A percentile compares a stretch with the other conserved stretches of the same genome.
phyloP scores from a whole-genome alignment of 2,797 vertebrate species.

The Alfaro cultratus region DNA sequence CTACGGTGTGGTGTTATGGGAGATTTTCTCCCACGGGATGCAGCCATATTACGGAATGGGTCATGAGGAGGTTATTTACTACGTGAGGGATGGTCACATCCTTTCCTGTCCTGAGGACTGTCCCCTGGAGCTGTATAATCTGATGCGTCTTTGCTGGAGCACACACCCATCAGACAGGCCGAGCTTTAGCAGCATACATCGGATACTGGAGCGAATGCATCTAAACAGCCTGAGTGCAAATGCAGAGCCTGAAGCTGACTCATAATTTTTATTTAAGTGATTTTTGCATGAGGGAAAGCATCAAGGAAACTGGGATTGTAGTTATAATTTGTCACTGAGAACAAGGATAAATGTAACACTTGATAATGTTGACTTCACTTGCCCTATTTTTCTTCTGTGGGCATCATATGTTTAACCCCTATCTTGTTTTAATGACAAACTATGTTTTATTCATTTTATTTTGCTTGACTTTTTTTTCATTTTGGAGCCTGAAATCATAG shows the following conservation, averaged over 20 bases:
- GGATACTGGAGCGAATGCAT: slow-evolving; percentile 94
- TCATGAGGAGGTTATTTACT: slow-evolving; percentile 98
- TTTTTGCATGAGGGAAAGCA: not conserved
- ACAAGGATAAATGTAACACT: not conserved
- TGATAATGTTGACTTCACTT: not conserved
- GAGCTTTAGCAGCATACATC: slow-evolving; percentile 91
- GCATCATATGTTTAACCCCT: not conserved
- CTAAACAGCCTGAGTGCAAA: slow-evolving; percentile 61
- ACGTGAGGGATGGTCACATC: slow-evolving; percentile 93
- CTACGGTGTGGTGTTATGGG: slow-evolving; percentile 96
- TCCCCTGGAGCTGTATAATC: slow-evolving; percentile 92
- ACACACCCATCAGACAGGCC: slow-evolving; percentile 89
- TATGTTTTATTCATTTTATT: not conserved
- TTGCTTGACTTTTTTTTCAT: not conserved
- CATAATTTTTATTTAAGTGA: slow-evolving; percentile 29
- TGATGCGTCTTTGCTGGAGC: slow-evolving; percentile 99
- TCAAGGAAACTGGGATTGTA: not conserved
- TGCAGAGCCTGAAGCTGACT: slow-evolving; percentile 63
- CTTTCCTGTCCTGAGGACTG: slow-evolving; percentile 92
- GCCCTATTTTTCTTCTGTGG: not conserved
- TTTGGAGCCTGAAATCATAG: not conserved
- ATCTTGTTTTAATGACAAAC: not conserved
- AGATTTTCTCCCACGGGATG: slow-evolving; percentile 97
- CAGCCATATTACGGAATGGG: slow-evolving; percentile 99
- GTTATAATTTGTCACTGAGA: not conserved